These are phyloP conservation scores for Lasioglossum leucozonium DNA, from an alignment of 2,888 invertebrate species.

Conservation along the genomic window DNA sequence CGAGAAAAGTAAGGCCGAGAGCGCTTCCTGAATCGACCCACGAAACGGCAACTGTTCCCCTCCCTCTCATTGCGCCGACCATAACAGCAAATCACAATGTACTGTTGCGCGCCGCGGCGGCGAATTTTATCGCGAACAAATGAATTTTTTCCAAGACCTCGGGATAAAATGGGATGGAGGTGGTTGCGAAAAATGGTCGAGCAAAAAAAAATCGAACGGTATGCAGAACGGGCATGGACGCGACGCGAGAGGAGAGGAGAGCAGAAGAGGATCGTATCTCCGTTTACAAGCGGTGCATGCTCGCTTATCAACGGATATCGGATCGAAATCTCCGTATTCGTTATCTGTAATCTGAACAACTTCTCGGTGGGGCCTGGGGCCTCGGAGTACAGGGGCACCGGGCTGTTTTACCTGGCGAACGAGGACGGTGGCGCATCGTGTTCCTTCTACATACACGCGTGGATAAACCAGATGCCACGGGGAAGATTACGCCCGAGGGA, in stretches of 20 bases:
- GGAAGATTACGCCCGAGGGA: slow-evolving; percentile 68
- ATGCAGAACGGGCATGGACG: neutral
- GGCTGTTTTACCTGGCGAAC: slow-evolving; percentile 57
- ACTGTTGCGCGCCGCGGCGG: neutral
- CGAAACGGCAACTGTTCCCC: neutral
- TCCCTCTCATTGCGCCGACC: neutral
- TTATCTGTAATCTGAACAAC: slow-evolving; percentile 83
- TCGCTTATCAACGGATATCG: slow-evolving; percentile 79
- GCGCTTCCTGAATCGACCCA: slow-evolving; percentile 13
- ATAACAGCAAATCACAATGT: neutral
- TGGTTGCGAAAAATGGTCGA: slow-evolving; percentile 5
- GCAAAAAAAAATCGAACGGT: neutral
- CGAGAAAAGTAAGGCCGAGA: slow-evolving; percentile 19
- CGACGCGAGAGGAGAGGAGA: slow-evolving; percentile 4
- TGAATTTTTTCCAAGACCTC: neutral
- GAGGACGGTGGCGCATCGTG: slow-evolving; percentile 54
- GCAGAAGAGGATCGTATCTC: slow-evolving; percentile 50
- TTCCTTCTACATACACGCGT: slow-evolving; percentile 41
- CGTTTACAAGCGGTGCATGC: slow-evolving; percentile 74
- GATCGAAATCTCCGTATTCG: slow-evolving; percentile 80
- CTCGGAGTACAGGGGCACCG: slow-evolving; percentile 21
- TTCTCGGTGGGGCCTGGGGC: slow-evolving; percentile 69
- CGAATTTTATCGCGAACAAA: neutral
- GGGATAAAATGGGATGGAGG: slow-evolving; percentile 7
- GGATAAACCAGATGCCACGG: slow-evolving; percentile 72